These are phyloP conservation scores for Ichneumoninae sp. DNA, from an alignment of 2,888 invertebrate species.

Conservation along the genomic window DNA sequence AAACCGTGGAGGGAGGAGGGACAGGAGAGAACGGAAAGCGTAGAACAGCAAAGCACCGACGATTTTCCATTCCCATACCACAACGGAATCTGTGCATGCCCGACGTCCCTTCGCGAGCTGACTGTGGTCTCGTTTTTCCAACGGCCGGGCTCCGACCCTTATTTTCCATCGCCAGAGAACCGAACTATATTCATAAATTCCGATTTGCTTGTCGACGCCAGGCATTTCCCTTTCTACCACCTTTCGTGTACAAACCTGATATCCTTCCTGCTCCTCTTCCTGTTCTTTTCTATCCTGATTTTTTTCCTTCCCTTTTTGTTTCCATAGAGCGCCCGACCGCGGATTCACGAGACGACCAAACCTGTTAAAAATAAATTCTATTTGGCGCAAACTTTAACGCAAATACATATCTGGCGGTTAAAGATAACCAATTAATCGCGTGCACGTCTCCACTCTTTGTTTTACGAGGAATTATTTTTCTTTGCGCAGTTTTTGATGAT, in stretches of 20 bases:
- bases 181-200: conserved; percentile 72
- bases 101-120: background rate
- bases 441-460: too few relatives aligned
- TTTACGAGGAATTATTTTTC: too few relatives aligned
- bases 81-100: background rate
- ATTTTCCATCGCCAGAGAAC: conserved; percentile 53
- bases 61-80: conserved; percentile 34
- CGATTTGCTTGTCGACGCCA: conserved; percentile 74
- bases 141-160: conserved; percentile 39
- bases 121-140: conserved; percentile 43
- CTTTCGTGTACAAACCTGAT: conserved; percentile 25
- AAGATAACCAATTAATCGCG: too few relatives aligned
- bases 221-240: conserved; percentile 61
- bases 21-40: conserved; percentile 16
- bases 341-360: background rate
- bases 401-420: too few relatives aligned
- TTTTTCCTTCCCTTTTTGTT: conserved; percentile 4
- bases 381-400: too few relatives aligned
- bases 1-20: conserved; percentile 11
- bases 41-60: conserved; percentile 24
- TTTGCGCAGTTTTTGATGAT: too few relatives aligned
- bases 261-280: conserved; percentile 22
- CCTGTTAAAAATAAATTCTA: background rate
- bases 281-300: conserved; percentile 10
- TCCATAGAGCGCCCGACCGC: background rate